These are phyloP conservation scores for Dyspetes luteomarginatus DNA, from an alignment of 2,888 invertebrate species.

Conservation along the genomic window DNA sequence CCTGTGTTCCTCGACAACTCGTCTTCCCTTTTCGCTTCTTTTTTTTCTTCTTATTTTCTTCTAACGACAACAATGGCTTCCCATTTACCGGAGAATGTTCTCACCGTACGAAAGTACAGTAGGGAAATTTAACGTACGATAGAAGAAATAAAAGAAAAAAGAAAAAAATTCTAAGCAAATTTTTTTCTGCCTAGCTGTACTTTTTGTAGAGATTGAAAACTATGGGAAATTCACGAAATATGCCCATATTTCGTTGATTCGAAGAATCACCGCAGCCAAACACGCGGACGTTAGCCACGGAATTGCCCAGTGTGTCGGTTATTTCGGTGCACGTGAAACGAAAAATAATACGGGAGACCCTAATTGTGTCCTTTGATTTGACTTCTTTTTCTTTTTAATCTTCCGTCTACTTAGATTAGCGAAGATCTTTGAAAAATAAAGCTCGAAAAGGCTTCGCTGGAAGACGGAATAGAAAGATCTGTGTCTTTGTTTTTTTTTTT, in stretches of 20 bases:
- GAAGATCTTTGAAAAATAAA: background rate
- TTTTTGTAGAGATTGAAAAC: slow-evolving; percentile 78
- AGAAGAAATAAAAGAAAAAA: slow-evolving; percentile 1
- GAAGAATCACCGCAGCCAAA: slow-evolving; percentile 29
- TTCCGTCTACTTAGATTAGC: no score
- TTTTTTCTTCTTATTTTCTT: background rate
- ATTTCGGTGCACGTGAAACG: slow-evolving; percentile 21
- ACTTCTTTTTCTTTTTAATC: background rate
- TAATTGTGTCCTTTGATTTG: background rate
- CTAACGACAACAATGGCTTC: slow-evolving; percentile 37
- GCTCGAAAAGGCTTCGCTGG: no score
- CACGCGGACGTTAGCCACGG: slow-evolving; percentile 25
- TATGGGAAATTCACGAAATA: slow-evolving; percentile 78
- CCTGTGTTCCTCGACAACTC: background rate
- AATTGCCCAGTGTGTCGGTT: slow-evolving; percentile 54
- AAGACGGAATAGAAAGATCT: no score
- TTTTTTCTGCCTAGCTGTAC: slow-evolving; percentile 70
- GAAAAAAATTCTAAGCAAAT: background rate
- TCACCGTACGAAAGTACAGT: slow-evolving; percentile 5
- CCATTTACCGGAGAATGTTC: slow-evolving; percentile 10
- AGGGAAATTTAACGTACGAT: slow-evolving; percentile 10
- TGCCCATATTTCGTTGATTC: slow-evolving; percentile 73
- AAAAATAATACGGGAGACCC: background rate
- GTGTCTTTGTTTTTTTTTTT: background rate
- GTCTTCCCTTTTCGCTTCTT: slow-evolving; percentile 16